Conservation (phyloP, 37 sponge, comb jelly and placozoan genomes). For the Beroe forskalii region DNA sequence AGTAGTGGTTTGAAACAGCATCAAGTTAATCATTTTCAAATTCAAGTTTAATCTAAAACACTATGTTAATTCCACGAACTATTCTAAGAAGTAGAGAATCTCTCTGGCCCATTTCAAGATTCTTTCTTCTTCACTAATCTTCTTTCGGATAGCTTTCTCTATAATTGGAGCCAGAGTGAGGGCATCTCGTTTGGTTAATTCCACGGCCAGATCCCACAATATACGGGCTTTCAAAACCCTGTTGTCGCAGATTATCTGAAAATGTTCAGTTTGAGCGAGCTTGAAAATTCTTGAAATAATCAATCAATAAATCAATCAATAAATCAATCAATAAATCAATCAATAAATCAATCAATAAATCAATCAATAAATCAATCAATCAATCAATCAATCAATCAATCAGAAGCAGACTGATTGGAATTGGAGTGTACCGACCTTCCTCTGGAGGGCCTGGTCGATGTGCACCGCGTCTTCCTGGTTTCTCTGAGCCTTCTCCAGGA, state of each 20-base stretch:
- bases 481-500: slow-evolving; percentile 54
- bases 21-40: no score
- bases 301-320: no score
- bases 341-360: no score
- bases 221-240: slow-evolving; percentile 39
- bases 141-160: slow-evolving; percentile 49
- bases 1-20: no score
- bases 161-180: slow-evolving; percentile 59
- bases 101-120: slow-evolving; percentile 60
- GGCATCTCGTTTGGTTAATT: slow-evolving; percentile 47
- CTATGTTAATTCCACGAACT: no score
- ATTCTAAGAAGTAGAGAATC: slow-evolving; percentile 18
- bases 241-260: slow-evolving; percentile 37
- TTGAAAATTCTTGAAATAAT: no score
- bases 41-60: no score
- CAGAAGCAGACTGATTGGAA: no score
- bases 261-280: neutral
- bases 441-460: slow-evolving; percentile 55
- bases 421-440: no score
- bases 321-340: no score
- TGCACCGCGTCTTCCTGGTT: slow-evolving; percentile 45
- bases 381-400: no score
- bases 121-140: slow-evolving; percentile 56
- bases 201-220: slow-evolving; percentile 54
- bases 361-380: no score